Percentiles rank a stretch among this genome's conserved stretches.
phyloP scores from a whole-genome alignment of 2,888 invertebrate species.

The Archaeoteleia sp. region DNA sequence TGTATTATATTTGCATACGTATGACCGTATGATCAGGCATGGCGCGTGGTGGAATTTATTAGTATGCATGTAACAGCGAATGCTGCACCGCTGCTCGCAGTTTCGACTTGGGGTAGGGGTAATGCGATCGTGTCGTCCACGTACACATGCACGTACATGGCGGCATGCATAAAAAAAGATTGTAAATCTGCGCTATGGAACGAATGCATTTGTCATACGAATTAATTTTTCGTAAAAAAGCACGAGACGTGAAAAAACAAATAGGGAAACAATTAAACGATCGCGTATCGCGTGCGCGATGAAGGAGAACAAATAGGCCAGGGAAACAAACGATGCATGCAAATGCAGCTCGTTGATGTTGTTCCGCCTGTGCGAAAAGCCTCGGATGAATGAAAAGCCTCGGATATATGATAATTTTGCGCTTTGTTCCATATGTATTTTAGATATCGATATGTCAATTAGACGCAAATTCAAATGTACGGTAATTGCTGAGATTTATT shows the following conservation, averaged over 20 bases:
- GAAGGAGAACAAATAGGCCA: slow-evolving; percentile 51
- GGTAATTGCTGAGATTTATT: too few relatives aligned
- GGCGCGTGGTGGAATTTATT: too few relatives aligned
- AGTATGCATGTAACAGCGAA: too few relatives aligned
- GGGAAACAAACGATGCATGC: slow-evolving; percentile 41
- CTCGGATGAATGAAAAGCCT: neutral
- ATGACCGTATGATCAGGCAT: too few relatives aligned
- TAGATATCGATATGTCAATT: slow-evolving; percentile 6
- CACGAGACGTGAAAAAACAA: slow-evolving; percentile 16
- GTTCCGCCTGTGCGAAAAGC: slow-evolving; percentile 19
- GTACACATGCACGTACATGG: too few relatives aligned
- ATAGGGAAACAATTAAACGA: slow-evolving; percentile 33
- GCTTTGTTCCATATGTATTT: slow-evolving; percentile 8
- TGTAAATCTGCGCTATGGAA: neutral
- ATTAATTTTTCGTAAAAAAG: slow-evolving; percentile 1
- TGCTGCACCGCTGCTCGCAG: too few relatives aligned
- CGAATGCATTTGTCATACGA: neutral
- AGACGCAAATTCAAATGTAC: too few relatives aligned
- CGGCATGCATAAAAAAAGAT: too few relatives aligned
- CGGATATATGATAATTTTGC: slow-evolving; percentile 25
- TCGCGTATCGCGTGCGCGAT: slow-evolving; percentile 23
- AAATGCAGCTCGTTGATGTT: slow-evolving; percentile 22
- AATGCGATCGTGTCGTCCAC: too few relatives aligned
- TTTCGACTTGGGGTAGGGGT: too few relatives aligned
- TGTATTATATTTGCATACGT: too few relatives aligned